Evolutionary conservation across 1,140 invertebrate genomes (phyloP), one percentile per base, ranked within the genome.

Genomic region (Cecropterus lyciades): DNA sequence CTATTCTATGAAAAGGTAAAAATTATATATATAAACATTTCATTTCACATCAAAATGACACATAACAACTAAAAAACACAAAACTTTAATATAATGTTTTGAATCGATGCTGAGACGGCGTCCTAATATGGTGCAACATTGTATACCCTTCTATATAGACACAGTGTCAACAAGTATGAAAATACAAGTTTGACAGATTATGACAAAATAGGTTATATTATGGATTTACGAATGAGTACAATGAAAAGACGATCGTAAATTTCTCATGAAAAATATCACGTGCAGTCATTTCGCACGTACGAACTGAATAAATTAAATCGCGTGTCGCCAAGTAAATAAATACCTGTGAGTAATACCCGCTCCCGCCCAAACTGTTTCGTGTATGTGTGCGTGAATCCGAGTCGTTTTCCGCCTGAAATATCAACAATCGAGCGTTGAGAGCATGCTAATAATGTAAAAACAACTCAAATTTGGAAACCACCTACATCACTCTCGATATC

Each of bases 401-500:
- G 63, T 91, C 89, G 76, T 90, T 91, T 75, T 91, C 89, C 45
- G 87, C 88, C 89, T 89, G 82, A 65, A 90, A 89, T 70, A 64
- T 56, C 71, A 37, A 77, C 46, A 70, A 53, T 37, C 46, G 57
- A 53, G 49, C 40, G 60, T 71, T 70, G 55, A 49, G 33, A 59
- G 53, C 16, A 65, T 56, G 46, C 49, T 15, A 48, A 55, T 71
- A 56, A 60, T 64, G 15, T 55, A 66, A 63, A 72, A 69, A 71
- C 56, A 65, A 72, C 48, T 70, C 43, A 65, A 69, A 68, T 60
- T 65, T 68, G 65, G 67, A 80, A 68, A 77, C 75, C 73, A 94
- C 95, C 95, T 94, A 97, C 97, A 93, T 98, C 97, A 93, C 97
- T 98, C 93, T 98, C 97, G 74, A 98, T 97, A 91, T 98, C 97